phyloP scores from a whole-genome alignment of 2,888 invertebrate genomes.

The Leptopterna dolabrata region DNA sequence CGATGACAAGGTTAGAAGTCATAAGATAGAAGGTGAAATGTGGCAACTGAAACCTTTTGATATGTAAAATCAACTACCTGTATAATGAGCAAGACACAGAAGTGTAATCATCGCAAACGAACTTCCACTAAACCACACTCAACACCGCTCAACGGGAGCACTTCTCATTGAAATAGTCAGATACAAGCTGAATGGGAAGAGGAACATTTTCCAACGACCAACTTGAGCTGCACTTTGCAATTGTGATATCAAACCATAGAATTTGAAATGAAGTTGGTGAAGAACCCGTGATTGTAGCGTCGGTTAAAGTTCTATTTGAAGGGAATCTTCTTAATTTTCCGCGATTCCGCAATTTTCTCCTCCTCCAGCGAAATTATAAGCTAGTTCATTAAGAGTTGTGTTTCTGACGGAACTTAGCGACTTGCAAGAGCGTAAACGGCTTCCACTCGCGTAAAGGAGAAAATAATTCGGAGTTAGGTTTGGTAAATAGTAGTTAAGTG shows the following conservation, averaged over 20 bases:
- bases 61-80: too few species aligned
- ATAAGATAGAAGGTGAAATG: too few species aligned
- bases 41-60: too few species aligned
- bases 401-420: neutral
- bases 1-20: too few species aligned
- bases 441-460: constrained; percentile 19
- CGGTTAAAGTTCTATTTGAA: constrained; percentile 21
- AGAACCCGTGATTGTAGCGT: neutral
- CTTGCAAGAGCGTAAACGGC: neutral
- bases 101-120: neutral
- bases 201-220: neutral
- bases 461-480: constrained; percentile 50
- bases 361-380: constrained; percentile 6
- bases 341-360: neutral
- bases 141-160: neutral
- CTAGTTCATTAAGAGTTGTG: constrained; percentile 37
- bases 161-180: neutral
- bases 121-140: neutral
- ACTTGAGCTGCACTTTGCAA: neutral
- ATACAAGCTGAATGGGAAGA: neutral
- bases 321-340: constrained; percentile 31
- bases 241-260: neutral
- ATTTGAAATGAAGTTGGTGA: neutral
- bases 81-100: too few species aligned
- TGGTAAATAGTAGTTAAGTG: constrained; percentile 52